phyloP scores from a whole-genome alignment of 2,888 invertebrate genomes.

The Hyalella azteca region DNA sequence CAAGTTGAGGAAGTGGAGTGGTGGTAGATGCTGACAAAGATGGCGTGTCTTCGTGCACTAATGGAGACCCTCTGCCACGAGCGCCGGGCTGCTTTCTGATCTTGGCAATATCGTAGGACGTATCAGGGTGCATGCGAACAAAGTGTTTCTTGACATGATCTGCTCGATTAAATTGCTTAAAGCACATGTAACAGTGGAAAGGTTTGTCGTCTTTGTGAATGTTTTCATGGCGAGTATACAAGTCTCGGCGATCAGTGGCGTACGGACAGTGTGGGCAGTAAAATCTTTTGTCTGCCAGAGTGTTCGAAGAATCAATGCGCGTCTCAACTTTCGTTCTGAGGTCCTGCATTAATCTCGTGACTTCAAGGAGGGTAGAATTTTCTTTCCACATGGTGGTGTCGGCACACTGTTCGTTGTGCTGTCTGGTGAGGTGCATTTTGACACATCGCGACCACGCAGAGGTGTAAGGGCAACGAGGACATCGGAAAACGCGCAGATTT shows the following conservation, averaged over 20 bases:
- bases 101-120: conserved; percentile 74
- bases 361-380: conserved; percentile 76
- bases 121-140: conserved; percentile 87
- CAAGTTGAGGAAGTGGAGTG: conserved; percentile 59
- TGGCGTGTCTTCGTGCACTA: conserved; percentile 26
- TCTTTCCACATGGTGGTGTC: conserved; percentile 68
- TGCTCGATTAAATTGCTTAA: conserved; percentile 90
- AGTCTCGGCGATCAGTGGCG: conserved; percentile 86
- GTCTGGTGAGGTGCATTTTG: conserved; percentile 74
- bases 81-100: conserved; percentile 60
- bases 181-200: conserved; percentile 90
- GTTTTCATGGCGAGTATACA: conserved; percentile 90
- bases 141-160: conserved; percentile 95
- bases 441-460: conserved; percentile 79
- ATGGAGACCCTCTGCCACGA: conserved; percentile 40
- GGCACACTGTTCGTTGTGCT: conserved; percentile 73
- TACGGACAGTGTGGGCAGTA: conserved; percentile 87
- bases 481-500: conserved; percentile 71
- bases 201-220: conserved; percentile 93
- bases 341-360: conserved; percentile 74
- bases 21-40: conserved; percentile 62
- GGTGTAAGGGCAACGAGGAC: conserved; percentile 75
- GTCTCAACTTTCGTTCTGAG: conserved; percentile 71
- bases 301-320: conserved; percentile 55
- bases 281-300: conserved; percentile 69